Conservation (phyloP, 1,140 invertebrate species). For the Cydia strobilella region DNA sequence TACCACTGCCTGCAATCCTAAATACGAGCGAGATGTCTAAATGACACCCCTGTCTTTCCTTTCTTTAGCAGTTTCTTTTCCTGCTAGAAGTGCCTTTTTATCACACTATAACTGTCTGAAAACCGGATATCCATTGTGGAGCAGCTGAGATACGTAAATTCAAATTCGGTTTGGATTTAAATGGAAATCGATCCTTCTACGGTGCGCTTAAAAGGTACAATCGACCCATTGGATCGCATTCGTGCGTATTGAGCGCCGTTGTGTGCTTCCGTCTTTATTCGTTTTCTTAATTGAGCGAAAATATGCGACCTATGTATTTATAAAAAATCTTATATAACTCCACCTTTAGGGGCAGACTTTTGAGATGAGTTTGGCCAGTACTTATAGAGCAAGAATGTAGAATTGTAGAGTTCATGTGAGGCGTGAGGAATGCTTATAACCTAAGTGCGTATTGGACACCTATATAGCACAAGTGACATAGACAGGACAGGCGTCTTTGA, state of each 20-base stretch:
- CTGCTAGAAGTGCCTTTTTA: not conserved
- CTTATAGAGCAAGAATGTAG: too few species aligned
- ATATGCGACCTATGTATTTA: too few species aligned
- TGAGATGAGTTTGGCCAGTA: too few species aligned
- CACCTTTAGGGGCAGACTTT: too few species aligned
- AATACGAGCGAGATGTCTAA: not conserved
- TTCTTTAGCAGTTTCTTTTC: not conserved
- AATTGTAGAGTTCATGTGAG: too few species aligned
- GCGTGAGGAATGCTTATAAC: too few species aligned
- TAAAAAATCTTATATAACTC: too few species aligned
- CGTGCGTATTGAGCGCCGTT: not conserved
- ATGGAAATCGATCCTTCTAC: not conserved
- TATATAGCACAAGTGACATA: too few species aligned
- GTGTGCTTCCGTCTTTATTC: not conserved
- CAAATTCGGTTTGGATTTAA: not conserved
- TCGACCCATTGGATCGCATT: not conserved
- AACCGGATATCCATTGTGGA: not conserved
- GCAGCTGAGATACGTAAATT: constrained; percentile 10
- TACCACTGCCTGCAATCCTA: not conserved
- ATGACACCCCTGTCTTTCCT: not conserved
- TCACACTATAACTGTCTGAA: not conserved
- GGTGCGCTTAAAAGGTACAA: not conserved
- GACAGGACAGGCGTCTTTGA: too few species aligned
- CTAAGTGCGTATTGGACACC: too few species aligned
- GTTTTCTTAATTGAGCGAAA: too few species aligned